Conservation (phyloP, 37 sponge, comb jelly and placozoan species). For the Aplysina aerophoba region DNA sequence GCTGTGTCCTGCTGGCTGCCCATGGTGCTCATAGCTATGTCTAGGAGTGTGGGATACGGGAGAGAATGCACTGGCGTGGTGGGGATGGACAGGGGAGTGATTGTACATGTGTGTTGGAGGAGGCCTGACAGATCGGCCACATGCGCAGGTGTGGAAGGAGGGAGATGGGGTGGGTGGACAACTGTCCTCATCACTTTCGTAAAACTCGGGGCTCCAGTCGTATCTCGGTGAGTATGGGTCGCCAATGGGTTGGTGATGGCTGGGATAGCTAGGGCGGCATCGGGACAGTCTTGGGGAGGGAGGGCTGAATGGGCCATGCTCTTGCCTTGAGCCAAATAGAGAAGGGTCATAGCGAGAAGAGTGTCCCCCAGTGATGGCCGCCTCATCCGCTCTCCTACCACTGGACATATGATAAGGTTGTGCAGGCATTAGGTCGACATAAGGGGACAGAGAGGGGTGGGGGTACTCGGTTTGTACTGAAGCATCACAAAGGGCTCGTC, state of each 20-base stretch:
- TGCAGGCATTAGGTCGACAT: not conserved
- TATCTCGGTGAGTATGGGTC: not conserved
- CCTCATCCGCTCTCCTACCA: not conserved
- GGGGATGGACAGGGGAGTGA: not conserved
- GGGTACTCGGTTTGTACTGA: constrained; percentile 9
- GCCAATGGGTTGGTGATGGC: not conserved
- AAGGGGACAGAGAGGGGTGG: not conserved
- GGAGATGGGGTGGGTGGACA: not conserved
- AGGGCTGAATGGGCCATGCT: not conserved
- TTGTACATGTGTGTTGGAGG: not conserved
- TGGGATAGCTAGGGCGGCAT: not conserved
- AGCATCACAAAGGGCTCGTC: constrained; percentile 9
- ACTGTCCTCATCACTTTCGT: constrained; percentile 1
- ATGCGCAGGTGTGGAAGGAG: not conserved
- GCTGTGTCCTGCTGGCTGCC: too few species aligned
- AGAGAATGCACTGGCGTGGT: constrained; percentile 2
- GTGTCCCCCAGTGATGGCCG: not conserved
- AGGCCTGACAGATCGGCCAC: constrained; percentile 2
- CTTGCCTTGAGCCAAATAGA: not conserved
- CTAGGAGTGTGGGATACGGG: not conserved
- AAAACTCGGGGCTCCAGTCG: constrained; percentile 23
- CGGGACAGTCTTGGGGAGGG: not conserved
- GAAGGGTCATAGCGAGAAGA: not conserved
- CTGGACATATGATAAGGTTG: not conserved
- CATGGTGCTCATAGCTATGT: too few species aligned